phyloP scores from a whole-genome alignment of 53 echinoderm and acorn worm genomes.

The Pentamera pediparva region DNA sequence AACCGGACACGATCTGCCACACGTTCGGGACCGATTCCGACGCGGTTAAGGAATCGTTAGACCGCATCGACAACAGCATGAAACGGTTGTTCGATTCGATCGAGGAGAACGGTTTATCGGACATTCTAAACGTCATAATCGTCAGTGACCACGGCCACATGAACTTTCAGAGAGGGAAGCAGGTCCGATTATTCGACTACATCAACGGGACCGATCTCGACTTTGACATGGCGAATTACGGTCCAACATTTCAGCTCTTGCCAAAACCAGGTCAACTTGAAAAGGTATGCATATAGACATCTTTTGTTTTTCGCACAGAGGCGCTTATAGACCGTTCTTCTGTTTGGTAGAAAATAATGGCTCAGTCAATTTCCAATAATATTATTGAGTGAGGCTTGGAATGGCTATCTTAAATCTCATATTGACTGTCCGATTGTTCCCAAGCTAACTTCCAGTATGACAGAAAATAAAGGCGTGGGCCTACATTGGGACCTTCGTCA shows the following conservation, averaged over 20 bases:
- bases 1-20: conserved; percentile 40
- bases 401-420: too few relatives aligned
- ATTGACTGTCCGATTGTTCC: too few relatives aligned
- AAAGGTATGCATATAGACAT: conserved; percentile 21
- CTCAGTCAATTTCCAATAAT: too few relatives aligned
- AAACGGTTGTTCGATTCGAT: conserved; percentile 19
- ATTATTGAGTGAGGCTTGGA: too few relatives aligned
- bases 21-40: conserved; percentile 24
- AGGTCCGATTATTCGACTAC: conserved; percentile 36
- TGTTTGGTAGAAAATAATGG: too few relatives aligned
- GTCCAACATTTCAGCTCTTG: conserved; percentile 30
- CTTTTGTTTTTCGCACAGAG: neutral
- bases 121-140: conserved; percentile 39
- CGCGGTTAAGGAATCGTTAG: neutral
- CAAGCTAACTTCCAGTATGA: too few relatives aligned
- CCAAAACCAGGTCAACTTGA: conserved; percentile 51
- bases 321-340: too few relatives aligned
- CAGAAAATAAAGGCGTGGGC: too few relatives aligned
- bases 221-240: conserved; percentile 41
- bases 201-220: conserved; percentile 36
- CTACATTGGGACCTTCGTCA: too few relatives aligned
- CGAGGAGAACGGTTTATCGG: conserved; percentile 36
- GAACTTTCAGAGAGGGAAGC: conserved; percentile 10
- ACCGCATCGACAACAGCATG: neutral
- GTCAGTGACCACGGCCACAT: conserved; percentile 47